phyloP scores from a whole-genome alignment of 1,140 invertebrate genomes.

The Stegodyphus mimosarum region DNA sequence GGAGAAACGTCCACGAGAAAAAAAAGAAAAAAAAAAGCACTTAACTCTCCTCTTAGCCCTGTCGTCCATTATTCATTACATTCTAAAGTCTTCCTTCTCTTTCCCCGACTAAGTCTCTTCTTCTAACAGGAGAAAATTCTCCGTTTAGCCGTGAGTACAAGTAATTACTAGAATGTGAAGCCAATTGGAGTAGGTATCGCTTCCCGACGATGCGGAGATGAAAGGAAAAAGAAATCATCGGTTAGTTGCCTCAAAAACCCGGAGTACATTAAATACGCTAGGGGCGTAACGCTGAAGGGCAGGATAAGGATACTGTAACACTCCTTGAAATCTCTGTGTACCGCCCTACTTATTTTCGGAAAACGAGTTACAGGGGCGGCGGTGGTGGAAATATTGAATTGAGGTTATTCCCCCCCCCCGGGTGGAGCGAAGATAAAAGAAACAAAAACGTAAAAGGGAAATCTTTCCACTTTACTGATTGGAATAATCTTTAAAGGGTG shows the following conservation, averaged over 20 bases:
- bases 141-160: slow-evolving; percentile 58
- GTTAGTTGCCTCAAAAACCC: not conserved
- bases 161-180: slow-evolving; percentile 61
- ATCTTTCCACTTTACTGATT: slow-evolving; percentile 48
- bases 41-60: slow-evolving; percentile 51
- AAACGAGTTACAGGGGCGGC: slow-evolving; percentile 12
- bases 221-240: slow-evolving; percentile 2
- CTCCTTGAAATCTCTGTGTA: slow-evolving; percentile 20
- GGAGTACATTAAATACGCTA: slow-evolving; percentile 53
- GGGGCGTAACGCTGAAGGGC: not conserved
- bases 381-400: slow-evolving; percentile 48
- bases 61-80: slow-evolving; percentile 60
- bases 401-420: slow-evolving; percentile 34
- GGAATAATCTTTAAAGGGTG: slow-evolving; percentile 53
- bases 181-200: slow-evolving; percentile 56
- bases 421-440: slow-evolving; percentile 17
- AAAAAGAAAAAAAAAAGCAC: slow-evolving; percentile 48
- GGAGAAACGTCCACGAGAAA: not conserved
- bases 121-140: slow-evolving; percentile 31
- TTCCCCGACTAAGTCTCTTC: slow-evolving; percentile 12
- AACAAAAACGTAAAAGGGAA: not conserved
- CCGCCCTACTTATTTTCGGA: slow-evolving; percentile 30
- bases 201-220: slow-evolving; percentile 6
- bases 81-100: slow-evolving; percentile 51
- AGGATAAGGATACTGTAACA: slow-evolving; percentile 14